Conservation (phyloP, 2,797 vertebrate species). For the Acipenser ruthenus region DNA sequence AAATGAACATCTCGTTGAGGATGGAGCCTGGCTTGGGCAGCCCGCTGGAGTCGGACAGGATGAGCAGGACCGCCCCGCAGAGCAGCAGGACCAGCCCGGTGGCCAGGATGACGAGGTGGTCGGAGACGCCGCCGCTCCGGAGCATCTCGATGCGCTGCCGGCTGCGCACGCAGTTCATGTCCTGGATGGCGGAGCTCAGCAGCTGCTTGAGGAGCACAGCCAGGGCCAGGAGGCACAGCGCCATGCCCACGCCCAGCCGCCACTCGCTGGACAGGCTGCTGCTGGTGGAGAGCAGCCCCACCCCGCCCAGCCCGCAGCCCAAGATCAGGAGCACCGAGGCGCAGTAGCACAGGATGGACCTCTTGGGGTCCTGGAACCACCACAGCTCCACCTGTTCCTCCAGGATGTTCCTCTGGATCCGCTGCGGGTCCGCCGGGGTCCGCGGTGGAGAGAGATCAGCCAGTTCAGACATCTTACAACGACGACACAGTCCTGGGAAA, state of each 20-base stretch:
- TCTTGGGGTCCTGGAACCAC: conserved; percentile 90
- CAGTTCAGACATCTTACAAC: conserved; percentile 67
- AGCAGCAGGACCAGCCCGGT: conserved; percentile 73
- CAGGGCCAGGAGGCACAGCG: conserved; percentile 83
- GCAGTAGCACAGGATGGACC: conserved; percentile 80
- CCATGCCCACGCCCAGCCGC: conserved; percentile 78
- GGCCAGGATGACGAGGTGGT: conserved; percentile 75
- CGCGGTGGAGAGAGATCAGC: conserved; percentile 55
- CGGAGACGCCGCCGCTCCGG: conserved; percentile 82
- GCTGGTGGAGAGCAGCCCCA: conserved; percentile 84
- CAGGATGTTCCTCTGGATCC: conserved; percentile 76
- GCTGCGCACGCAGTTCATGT: conserved; percentile 93
- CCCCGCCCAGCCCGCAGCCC: conserved; percentile 80
- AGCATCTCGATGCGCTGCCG: conserved; percentile 77
- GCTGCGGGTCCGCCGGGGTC: conserved; percentile 52
- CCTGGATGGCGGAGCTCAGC: conserved; percentile 92
- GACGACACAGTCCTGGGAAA: conserved; percentile 11
- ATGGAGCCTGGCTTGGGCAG: conserved; percentile 68
- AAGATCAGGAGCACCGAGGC: conserved; percentile 81
- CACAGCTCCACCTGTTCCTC: conserved; percentile 95
- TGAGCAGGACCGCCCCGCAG: conserved; percentile 76
- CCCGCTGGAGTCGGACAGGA: conserved; percentile 66
- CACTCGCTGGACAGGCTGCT: conserved; percentile 91
- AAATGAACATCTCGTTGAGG: conserved; percentile 84
- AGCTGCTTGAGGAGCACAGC: conserved; percentile 89